These are phyloP conservation scores for Paramormyrops kingsleyae DNA, from an alignment of 2,113 vertebrate species.

Conservation along the genomic window DNA sequence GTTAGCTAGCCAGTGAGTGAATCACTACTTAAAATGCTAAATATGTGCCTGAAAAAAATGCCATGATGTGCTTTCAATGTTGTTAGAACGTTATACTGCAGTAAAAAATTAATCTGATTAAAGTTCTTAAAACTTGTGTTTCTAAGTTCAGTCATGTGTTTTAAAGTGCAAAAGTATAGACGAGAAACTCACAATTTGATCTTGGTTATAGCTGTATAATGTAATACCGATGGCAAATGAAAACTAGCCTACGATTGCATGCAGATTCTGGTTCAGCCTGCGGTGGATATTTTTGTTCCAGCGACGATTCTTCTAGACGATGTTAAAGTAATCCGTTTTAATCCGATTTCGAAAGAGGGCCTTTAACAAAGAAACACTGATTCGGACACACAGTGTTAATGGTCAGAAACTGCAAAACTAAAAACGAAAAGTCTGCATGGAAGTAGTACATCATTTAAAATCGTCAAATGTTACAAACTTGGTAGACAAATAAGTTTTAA, in stretches of 20 bases:
- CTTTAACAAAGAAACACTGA: slow-evolving; percentile 23
- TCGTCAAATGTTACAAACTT: neutral
- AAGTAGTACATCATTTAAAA: neutral
- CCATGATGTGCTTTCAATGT: neutral
- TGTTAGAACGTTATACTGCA: neutral
- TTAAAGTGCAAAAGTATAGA: neutral
- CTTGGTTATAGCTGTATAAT: neutral
- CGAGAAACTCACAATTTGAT: neutral
- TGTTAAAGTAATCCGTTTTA: neutral
- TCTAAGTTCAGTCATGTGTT: neutral
- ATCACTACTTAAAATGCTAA: neutral
- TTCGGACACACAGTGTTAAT: neutral
- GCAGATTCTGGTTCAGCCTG: neutral
- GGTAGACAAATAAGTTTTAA: neutral
- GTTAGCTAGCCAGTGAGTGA: neutral
- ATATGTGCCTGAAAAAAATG: neutral
- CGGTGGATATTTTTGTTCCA: neutral
- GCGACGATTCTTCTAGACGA: neutral
- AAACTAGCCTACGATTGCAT: neutral
- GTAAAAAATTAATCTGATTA: neutral
- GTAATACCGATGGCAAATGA: neutral
- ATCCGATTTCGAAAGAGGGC: slow-evolving; percentile 20
- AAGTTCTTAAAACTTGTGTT: neutral
- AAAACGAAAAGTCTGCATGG: neutral
- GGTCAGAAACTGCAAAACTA: neutral